Evolutionary conservation across 2,113 vertebrate genomes (phyloP).

Genomic region (Apus apus): DNA sequence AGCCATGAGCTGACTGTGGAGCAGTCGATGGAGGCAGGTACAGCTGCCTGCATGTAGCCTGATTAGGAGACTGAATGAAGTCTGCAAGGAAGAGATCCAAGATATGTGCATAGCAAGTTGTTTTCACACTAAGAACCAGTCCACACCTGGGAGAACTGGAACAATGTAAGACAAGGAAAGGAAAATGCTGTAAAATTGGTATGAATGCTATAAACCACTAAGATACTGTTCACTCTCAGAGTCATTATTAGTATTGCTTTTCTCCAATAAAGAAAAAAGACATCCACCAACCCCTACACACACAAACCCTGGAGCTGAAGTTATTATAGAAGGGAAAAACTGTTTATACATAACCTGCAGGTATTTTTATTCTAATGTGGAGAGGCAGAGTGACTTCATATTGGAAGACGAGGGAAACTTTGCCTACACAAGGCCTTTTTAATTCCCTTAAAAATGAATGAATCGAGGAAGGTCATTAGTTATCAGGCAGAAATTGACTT

Average conservation of each 20-base stretch:
- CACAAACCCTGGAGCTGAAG: background rate
- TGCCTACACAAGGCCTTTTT: background rate
- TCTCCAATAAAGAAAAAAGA: background rate
- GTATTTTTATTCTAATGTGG: background rate
- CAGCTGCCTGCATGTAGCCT: background rate
- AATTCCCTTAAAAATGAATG: background rate
- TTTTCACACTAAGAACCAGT: background rate
- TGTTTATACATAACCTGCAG: background rate
- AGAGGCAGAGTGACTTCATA: background rate
- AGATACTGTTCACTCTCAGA: accelerated
- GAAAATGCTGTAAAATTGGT: background rate
- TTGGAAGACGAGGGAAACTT: background rate
- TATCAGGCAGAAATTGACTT: background rate
- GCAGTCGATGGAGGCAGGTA: background rate
- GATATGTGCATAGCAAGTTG: background rate
- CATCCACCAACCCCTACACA: accelerated
- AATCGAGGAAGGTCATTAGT: background rate
- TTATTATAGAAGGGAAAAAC: background rate
- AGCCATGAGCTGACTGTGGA: background rate
- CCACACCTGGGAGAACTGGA: background rate
- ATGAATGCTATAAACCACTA: background rate
- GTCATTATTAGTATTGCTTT: background rate
- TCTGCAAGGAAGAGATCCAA: background rate
- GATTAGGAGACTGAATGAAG: background rate
- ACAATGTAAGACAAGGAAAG: background rate